phyloP scores from a whole-genome alignment of 2,888 invertebrate species.

The Aphidius colemani region DNA sequence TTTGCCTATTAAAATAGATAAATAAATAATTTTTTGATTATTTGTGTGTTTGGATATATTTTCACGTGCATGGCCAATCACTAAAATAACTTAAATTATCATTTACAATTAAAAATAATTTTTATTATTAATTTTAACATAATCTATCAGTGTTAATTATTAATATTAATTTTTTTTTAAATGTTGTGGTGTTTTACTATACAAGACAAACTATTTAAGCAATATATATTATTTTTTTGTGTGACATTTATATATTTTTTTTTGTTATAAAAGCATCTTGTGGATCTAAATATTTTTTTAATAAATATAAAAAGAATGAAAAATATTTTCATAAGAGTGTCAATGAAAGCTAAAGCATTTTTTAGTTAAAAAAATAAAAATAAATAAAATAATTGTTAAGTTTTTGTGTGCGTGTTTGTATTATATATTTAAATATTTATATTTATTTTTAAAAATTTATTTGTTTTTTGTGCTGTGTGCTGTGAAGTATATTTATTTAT shows the following conservation, averaged over 20 bases:
- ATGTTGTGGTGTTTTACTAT: neutral
- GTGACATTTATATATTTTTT: too few relatives aligned
- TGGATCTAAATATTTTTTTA: neutral
- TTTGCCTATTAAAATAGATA: neutral
- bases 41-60: conserved; percentile 15
- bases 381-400: too few relatives aligned
- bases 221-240: neutral
- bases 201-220: neutral
- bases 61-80: conserved; percentile 15
- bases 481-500: neutral
- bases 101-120: too few relatives aligned
- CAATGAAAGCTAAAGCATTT: conserved; percentile 29
- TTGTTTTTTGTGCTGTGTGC: neutral
- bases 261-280: conserved; percentile 8
- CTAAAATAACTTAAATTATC: neutral
- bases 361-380: neutral
- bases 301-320: neutral
- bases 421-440: neutral
- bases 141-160: too few relatives aligned
- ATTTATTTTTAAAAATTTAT: conserved; percentile 6
- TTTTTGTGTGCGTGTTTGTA: neutral
- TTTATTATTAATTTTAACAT: too few relatives aligned
- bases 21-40: neutral
- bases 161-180: too few relatives aligned
- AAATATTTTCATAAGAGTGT: conserved; percentile 36